Evolutionary conservation across 2,888 invertebrate species (phyloP).

Genomic region (Notodonta ziczac): DNA sequence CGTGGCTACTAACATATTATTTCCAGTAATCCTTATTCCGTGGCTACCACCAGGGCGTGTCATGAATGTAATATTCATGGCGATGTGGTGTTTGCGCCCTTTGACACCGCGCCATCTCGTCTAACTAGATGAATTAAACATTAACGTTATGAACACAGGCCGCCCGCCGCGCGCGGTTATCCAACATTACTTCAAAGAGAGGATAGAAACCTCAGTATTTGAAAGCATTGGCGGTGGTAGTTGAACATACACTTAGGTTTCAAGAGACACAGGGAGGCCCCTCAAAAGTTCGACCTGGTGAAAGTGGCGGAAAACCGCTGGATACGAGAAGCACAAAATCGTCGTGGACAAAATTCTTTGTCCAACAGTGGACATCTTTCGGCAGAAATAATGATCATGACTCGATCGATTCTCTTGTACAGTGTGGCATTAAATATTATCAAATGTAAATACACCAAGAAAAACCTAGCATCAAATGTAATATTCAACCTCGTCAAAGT

Average conservation of each 20-base stretch:
- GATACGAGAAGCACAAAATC: too few relatives aligned
- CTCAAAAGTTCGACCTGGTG: too few relatives aligned
- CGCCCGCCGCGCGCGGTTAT: conserved; percentile 16
- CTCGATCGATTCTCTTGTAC: too few relatives aligned
- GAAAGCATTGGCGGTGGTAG: not conserved
- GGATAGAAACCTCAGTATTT: not conserved
- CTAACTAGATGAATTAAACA: conserved; percentile 62
- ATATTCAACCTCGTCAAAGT: conserved; percentile 20
- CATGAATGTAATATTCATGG: conserved; percentile 59
- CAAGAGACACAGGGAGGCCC: too few relatives aligned
- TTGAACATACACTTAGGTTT: too few relatives aligned
- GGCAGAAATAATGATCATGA: too few relatives aligned
- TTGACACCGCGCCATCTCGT: conserved; percentile 50
- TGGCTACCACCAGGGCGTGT: conserved; percentile 11
- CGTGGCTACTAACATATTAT: too few relatives aligned
- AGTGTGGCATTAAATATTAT: too few relatives aligned
- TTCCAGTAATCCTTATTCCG: too few relatives aligned
- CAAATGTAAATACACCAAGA: not conserved
- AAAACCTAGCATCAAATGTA: not conserved
- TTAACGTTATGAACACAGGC: conserved; percentile 33
- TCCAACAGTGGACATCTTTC: too few relatives aligned
- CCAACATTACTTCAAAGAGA: conserved; percentile 16
- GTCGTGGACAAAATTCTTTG: too few relatives aligned
- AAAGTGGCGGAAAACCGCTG: too few relatives aligned
- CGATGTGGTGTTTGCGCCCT: conserved; percentile 43